Conservation (phyloP, 2,888 invertebrate genomes). For the Spisula subtruncata region DNA sequence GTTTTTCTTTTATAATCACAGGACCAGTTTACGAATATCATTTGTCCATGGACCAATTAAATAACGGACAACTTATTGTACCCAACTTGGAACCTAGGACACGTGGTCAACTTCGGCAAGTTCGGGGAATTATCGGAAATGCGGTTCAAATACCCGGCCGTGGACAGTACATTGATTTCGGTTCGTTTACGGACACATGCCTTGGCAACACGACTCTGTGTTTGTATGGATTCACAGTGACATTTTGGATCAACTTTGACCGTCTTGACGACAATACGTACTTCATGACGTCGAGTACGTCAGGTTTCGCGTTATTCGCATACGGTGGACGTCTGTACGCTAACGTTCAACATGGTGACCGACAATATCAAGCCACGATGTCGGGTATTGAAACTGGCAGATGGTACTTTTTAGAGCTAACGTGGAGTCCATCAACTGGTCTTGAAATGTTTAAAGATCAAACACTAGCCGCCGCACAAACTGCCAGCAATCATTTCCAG, state of each 20-base stretch:
- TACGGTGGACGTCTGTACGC: conserved; percentile 75
- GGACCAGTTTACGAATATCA: conserved; percentile 84
- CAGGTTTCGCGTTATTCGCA: conserved; percentile 80
- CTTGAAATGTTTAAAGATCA: conserved; percentile 82
- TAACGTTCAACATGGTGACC: conserved; percentile 76
- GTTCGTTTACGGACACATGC: conserved; percentile 80
- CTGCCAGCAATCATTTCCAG: conserved; percentile 59
- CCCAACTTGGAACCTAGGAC: conserved; percentile 72
- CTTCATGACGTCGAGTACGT: conserved; percentile 78
- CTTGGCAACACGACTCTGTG: conserved; percentile 83
- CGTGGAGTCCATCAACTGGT: conserved; percentile 80
- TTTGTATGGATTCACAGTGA: conserved; percentile 82
- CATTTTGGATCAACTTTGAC: conserved; percentile 83
- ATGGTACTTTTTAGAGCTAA: conserved; percentile 86
- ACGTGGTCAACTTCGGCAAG: conserved; percentile 72
- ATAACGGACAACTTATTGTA: conserved; percentile 71
- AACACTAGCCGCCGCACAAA: conserved; percentile 71
- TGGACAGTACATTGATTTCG: conserved; percentile 82
- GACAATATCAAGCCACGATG: conserved; percentile 72
- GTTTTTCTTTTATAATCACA: conserved; percentile 70
- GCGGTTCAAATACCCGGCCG: conserved; percentile 78
- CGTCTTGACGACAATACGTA: conserved; percentile 73
- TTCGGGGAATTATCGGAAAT: conserved; percentile 78
- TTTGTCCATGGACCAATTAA: conserved; percentile 81
- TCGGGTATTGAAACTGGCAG: conserved; percentile 71